Percentiles rank a stretch among this genome's conserved stretches.
These are phyloP conservation scores for Pocillopora damicornis DNA, from an alignment of 64 coral and sea anemone genomes.

Conservation along the genomic window DNA sequence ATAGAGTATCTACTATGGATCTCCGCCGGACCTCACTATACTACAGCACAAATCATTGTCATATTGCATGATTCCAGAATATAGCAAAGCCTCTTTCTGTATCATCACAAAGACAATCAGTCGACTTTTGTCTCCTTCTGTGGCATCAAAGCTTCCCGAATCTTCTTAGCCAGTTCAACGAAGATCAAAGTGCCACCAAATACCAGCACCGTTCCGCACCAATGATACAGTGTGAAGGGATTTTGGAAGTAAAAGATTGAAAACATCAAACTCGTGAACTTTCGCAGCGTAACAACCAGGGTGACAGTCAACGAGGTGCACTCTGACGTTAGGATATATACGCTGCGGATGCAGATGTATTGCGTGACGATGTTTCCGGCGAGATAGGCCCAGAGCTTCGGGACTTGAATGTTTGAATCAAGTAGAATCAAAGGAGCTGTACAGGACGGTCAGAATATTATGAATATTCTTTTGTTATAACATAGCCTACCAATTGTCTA, in stretches of 20 bases:
- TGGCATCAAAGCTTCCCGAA: conserved; percentile 39
- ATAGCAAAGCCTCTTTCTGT: not conserved
- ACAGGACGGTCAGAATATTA: not conserved
- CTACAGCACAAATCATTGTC: too few relatives aligned
- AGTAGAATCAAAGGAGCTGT: conserved; percentile 70
- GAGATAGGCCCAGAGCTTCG: conserved; percentile 85
- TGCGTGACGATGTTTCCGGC: conserved; percentile 85
- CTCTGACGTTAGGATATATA: conserved; percentile 89
- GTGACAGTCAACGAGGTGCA: conserved; percentile 90
- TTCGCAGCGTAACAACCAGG: conserved; percentile 88
- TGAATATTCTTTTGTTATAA: too few relatives aligned
- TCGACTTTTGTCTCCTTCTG: conserved; percentile 62
- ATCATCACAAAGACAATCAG: conserved; percentile 7
- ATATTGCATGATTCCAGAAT: too few relatives aligned
- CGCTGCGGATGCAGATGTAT: conserved; percentile 83
- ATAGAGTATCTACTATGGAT: too few relatives aligned
- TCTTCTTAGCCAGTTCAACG: conserved; percentile 70
- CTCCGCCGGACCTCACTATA: too few relatives aligned
- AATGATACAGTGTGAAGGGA: conserved; percentile 90
- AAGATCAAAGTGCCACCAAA: conserved; percentile 86
- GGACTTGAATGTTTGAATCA: conserved; percentile 45
- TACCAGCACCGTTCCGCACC: conserved; percentile 75
- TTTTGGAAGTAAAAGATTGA: conserved; percentile 87
- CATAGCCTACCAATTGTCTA: too few relatives aligned
- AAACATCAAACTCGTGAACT: conserved; percentile 89